Percentiles rank a stretch among this genome's conserved stretches.
phyloP scores from a whole-genome alignment of 2,888 invertebrate genomes.

The Cataglyphis albicans region DNA sequence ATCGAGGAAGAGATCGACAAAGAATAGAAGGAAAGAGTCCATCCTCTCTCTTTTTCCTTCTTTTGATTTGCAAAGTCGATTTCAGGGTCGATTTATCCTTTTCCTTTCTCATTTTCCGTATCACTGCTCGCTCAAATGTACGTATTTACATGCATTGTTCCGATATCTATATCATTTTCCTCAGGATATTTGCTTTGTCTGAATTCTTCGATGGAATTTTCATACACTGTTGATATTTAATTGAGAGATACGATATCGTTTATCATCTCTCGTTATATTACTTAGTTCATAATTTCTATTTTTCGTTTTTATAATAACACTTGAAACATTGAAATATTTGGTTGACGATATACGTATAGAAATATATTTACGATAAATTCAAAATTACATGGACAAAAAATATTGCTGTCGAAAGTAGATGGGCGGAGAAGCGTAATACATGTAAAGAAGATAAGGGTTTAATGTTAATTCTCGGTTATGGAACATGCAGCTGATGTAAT shows the following conservation, averaged over 20 bases:
- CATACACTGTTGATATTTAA: neutral
- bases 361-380: neutral
- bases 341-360: neutral
- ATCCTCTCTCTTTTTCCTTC: conserved; percentile 8
- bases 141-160: conserved; percentile 14
- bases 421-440: conserved; percentile 3
- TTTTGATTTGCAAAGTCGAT: conserved; percentile 52
- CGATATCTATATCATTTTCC: conserved; percentile 28
- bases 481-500: conserved; percentile 36
- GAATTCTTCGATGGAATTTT: neutral
- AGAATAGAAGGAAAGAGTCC: conserved; percentile 18
- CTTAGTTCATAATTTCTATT: neutral
- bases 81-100: conserved; percentile 59
- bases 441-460: conserved; percentile 30
- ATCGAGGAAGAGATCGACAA: conserved; percentile 29
- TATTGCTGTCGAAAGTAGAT: conserved; percentile 3
- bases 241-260: neutral
- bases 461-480: conserved; percentile 51
- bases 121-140: conserved; percentile 31
- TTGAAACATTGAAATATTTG: neutral
- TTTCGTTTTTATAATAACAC: neutral
- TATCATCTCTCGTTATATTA: neutral
- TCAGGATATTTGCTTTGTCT: conserved; percentile 12
- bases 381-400: neutral
- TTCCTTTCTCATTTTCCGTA: conserved; percentile 52